A percentile compares a stretch with the other conserved stretches of the same genome.
Conservation (phyloP, 2,888 invertebrate species). For the Athetis lepigone region DNA sequence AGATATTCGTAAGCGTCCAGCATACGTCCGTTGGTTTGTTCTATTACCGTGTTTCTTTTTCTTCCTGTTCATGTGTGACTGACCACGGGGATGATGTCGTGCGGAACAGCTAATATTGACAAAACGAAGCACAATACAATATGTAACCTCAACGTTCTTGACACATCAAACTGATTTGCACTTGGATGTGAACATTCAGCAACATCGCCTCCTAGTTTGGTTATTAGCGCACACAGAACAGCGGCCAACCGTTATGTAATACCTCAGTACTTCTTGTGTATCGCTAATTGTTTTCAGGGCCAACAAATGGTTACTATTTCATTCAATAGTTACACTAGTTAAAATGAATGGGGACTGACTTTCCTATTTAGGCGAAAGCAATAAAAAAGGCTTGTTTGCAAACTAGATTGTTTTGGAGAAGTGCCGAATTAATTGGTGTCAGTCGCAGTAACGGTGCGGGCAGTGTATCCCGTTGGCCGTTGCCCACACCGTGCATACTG, state of each 20-base stretch:
- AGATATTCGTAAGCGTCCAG: not conserved
- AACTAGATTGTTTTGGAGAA: constrained; percentile 44
- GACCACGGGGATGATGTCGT: not conserved
- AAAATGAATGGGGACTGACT: not conserved
- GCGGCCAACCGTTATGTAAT: too few species aligned
- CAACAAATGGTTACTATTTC: too few species aligned
- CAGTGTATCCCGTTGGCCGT: constrained; percentile 20
- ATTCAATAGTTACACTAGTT: not conserved
- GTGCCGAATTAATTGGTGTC: constrained; percentile 59
- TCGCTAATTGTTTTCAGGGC: too few species aligned
- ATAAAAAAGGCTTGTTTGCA: constrained; percentile 5
- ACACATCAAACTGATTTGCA: constrained; percentile 7
- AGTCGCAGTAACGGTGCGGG: constrained; percentile 47
- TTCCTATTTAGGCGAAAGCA: not conserved
- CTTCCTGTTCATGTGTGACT: not conserved
- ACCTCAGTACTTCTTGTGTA: too few species aligned
- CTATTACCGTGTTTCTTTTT: too few species aligned
- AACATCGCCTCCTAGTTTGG: not conserved
- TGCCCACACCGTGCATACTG: constrained; percentile 12
- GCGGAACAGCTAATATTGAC: not conserved
- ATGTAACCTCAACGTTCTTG: constrained; percentile 22
- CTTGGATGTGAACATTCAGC: not conserved
- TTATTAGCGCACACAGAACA: not conserved
- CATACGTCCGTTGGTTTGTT: too few species aligned
- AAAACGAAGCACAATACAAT: constrained; percentile 3